These are phyloP conservation scores for Tetramorium parvispinum DNA, from an alignment of 1,140 invertebrate genomes.

Conservation along the genomic window DNA sequence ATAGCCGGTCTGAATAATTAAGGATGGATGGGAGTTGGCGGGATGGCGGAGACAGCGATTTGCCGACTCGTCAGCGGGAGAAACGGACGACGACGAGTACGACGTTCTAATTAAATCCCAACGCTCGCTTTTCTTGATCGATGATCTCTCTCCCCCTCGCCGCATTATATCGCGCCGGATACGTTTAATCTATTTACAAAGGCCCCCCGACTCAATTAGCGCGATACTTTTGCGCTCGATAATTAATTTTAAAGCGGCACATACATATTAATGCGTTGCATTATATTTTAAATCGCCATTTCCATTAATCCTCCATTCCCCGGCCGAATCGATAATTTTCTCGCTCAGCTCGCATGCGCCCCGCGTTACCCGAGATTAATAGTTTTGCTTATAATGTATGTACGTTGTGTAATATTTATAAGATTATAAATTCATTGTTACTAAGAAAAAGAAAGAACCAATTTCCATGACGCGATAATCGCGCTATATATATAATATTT, in stretches of 20 bases:
- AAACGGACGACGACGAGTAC: slow-evolving; percentile 10
- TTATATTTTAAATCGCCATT: neutral
- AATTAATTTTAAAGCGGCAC: neutral
- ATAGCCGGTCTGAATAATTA: slow-evolving; percentile 52
- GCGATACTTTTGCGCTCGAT: neutral
- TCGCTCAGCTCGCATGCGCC: neutral
- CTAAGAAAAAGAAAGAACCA: neutral
- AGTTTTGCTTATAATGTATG: neutral
- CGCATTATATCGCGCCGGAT: neutral
- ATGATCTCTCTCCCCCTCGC: neutral
- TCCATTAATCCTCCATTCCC: neutral
- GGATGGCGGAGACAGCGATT: slow-evolving; percentile 23
- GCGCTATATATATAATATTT: no score
- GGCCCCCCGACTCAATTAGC: neutral
- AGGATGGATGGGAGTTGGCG: slow-evolving; percentile 6
- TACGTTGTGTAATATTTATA: neutral
- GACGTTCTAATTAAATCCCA: slow-evolving; percentile 51
- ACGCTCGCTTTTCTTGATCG: slow-evolving; percentile 11
- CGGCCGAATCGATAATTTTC: neutral
- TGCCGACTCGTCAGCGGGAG: slow-evolving; percentile 41
- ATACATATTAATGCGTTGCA: neutral
- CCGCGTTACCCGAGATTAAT: neutral
- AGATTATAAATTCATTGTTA: neutral
- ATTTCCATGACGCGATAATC: neutral
- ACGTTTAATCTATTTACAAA: slow-evolving; percentile 30